phyloP scores from a whole-genome alignment of 2,888 invertebrate species.

The Dryobotodes eremita region DNA sequence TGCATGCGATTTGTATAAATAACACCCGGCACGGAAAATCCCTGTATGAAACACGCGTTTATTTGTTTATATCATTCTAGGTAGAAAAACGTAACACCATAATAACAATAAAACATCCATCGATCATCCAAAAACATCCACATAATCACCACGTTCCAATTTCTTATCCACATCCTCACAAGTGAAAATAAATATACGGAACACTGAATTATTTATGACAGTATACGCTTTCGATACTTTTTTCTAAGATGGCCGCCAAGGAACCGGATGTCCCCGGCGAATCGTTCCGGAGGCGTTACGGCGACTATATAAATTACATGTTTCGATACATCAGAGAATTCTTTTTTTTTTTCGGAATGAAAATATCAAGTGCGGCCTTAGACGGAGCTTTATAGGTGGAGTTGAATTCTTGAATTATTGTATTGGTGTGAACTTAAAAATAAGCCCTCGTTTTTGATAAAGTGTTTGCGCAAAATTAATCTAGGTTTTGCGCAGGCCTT shows the following conservation, averaged over 20 bases:
- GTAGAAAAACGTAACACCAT: slow-evolving; percentile 30
- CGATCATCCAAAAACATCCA: slow-evolving; percentile 50
- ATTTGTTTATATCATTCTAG: slow-evolving; percentile 21
- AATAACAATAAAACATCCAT: slow-evolving; percentile 56
- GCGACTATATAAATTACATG: slow-evolving; percentile 64
- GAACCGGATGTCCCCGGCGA: slow-evolving; percentile 72
- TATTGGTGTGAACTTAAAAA: slow-evolving; percentile 41
- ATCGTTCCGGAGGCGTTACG: slow-evolving; percentile 68
- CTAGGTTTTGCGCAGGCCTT: slow-evolving; percentile 31
- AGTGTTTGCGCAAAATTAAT: slow-evolving; percentile 49
- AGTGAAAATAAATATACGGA: slow-evolving; percentile 70
- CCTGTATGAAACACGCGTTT: slow-evolving; percentile 4
- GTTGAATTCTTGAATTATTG: slow-evolving; percentile 20
- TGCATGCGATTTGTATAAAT: background rate
- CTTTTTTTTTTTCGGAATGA: slow-evolving; percentile 39
- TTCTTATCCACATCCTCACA: slow-evolving; percentile 55
- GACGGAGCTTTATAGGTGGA: slow-evolving; percentile 8
- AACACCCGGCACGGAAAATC: background rate
- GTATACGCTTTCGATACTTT: slow-evolving; percentile 67
- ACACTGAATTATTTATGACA: slow-evolving; percentile 70
- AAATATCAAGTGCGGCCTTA: slow-evolving; percentile 34
- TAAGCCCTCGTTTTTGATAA: slow-evolving; percentile 26
- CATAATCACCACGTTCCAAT: slow-evolving; percentile 55
- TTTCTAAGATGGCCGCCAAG: slow-evolving; percentile 69
- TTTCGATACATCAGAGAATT: slow-evolving; percentile 59